Base-by-base conservation (phyloP, 2,888 invertebrate species). In the Drosophila ezoana region DNA sequence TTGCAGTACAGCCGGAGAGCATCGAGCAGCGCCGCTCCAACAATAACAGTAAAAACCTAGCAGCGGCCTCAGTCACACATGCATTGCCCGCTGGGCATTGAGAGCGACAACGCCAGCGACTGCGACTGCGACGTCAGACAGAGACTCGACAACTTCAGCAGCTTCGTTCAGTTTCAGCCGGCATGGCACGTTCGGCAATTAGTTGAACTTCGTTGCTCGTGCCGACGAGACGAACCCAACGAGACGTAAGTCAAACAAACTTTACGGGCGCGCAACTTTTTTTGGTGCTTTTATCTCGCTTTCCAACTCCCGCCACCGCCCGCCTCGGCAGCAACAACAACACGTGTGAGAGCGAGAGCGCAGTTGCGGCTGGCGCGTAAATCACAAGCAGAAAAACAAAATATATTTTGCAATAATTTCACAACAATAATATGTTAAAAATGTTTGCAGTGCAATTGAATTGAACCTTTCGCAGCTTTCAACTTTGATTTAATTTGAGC, bases 161-260 rank as follows among this genome's bases (percentile, higher is more conserved):
- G 64, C 62, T 67, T 66, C 57, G 64, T 59, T 59, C 56, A 64
- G 57, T 64, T 64, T 52, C 49, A 75, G 60, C 56, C 64, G 60
- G 57, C 70, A 70, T 58, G 35, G 67, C 77, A 62, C 61, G 81
- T 71, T 86, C 82, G 87, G 85, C 76, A 86, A 76, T 87, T 84
- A 87, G 89, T 87, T 87, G 75, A 78, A 85, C 82, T 89, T 89
- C 82, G 80, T 87, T 83, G 72, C 77, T 88, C 82, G 87, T 77
- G 71, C 75, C 85, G 87, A 78, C 82, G 82, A 87, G 86, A 82
- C 86, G 64, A 77, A 56, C 64, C 54, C 54, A 81, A 76, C 57
- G 73, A 80, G 68, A 78, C 51, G 61, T 56, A 68, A 66, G 57
- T 52, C 49, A 64, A 69, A 64, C 67, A 67, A 51, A 67, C 58